Evolutionary conservation across 2,888 invertebrate species (phyloP), one percentile per base, ranked within the genome.

Genomic region (Drosophila anomalata): DNA sequence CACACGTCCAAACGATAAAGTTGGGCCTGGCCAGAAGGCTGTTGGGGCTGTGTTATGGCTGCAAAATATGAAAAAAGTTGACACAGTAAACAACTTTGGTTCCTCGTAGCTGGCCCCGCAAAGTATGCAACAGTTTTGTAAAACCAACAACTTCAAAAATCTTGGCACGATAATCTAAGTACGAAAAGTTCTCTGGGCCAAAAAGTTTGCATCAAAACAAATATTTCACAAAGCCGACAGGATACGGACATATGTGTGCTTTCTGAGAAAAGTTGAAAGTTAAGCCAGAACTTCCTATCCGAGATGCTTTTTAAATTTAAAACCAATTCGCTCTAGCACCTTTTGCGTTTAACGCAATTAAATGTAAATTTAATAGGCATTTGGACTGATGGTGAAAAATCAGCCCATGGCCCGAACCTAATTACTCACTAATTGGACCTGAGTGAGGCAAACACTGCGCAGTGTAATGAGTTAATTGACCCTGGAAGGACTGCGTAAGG

Each of bases 401-500:
- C 39, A 33, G 41, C 17, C 53, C 57, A 24, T 42, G 39, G 65
- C 29, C 31, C 14, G n/a, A 55, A 20, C 42, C 58, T 66, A 72
- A 75, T 57, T 75, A 65, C 44, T 42, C 44, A 61, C 66, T 75
- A 75, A 75, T 75, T 65, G 52, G 50, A 39, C 39, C 42, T 14
- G 53, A 54, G 39, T 44, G 39, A 36, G 41, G 44, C 31, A 59
- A 47, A 56, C 41, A 36, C 46, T 39, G 42, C 14, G 1, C 33
- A 50, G 29, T 61, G 54, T 56, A 75, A 71, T 75, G 66, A 56
- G 62, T 59, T 75, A 71, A 75, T 71, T 75, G 75, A 71, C 58
- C 62, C 61, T 31, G 42, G 42, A 33, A 17, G 33, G 46, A 29
- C 17, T 42, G 41, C 41, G 24, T 52, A 46, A 57, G 31, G 39